Percentiles rank a stretch among this genome's conserved stretches.
Conservation (phyloP, 2,888 invertebrate species). For the Sesia bembeciformis region DNA sequence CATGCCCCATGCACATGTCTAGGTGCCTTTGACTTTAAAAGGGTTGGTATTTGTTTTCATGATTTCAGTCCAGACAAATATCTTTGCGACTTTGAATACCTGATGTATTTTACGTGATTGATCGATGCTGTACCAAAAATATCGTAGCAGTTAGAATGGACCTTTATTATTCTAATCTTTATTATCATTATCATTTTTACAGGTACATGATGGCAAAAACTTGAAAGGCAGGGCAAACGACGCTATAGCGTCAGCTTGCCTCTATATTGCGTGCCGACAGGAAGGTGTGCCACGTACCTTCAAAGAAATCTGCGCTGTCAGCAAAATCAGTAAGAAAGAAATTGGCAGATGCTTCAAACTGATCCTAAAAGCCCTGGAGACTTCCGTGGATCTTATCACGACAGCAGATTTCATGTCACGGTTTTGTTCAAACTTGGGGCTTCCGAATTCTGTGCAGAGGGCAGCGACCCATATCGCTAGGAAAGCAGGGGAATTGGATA, state of each 20-base stretch:
- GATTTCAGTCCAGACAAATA: no score
- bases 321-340: conserved; percentile 99
- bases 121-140: no score
- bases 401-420: conserved; percentile 99
- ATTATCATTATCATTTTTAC: conserved; percentile 6
- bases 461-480: conserved; percentile 98
- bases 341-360: conserved; percentile 98
- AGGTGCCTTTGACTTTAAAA: no score
- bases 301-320: conserved; percentile 99
- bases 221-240: conserved; percentile 97
- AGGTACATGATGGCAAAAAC: conserved; percentile 95
- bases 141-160: no score
- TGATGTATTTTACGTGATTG: no score
- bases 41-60: no score
- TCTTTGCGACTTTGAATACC: no score
- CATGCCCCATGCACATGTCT: no score
- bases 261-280: conserved; percentile 98
- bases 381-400: conserved; percentile 97
- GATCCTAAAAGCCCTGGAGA: conserved; percentile 95
- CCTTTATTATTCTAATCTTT: no score
- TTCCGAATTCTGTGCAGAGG: conserved; percentile 90
- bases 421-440: conserved; percentile 95
- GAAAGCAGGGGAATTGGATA: conserved; percentile 96
- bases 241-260: conserved; percentile 98
- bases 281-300: conserved; percentile 99